Evolutionary conservation across 2,797 vertebrate genomes (phyloP).

Genomic region (Xenopus petersii): DNA sequence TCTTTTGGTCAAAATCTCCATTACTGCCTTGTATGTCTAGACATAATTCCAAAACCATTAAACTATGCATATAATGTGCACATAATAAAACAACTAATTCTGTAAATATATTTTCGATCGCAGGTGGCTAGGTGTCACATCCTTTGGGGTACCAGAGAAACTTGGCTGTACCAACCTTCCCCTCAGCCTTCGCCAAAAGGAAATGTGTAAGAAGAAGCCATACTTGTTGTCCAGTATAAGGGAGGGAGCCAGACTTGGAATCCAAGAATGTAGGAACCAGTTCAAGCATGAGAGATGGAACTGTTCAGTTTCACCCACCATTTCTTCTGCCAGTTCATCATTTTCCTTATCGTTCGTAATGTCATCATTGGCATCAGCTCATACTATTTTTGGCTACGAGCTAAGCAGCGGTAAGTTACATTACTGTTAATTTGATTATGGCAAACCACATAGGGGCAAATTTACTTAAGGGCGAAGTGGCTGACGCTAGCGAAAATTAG

Average conservation of each 20-base stretch:
- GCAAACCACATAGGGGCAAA: no score
- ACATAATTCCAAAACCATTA: no score
- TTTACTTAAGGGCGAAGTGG: no score
- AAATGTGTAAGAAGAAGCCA: conserved; percentile 80
- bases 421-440: not conserved
- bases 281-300: conserved; percentile 92
- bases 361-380: conserved; percentile 46
- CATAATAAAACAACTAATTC: not conserved
- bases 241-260: conserved; percentile 83
- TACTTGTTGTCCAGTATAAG: conserved; percentile 80
- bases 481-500: no score
- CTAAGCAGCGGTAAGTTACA: conserved; percentile 80
- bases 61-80: no score
- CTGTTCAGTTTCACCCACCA: conserved; percentile 71
- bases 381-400: conserved; percentile 75
- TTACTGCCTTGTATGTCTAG: no score
- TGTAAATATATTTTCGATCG: conserved; percentile 40
- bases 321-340: conserved; percentile 56
- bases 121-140: conserved; percentile 86
- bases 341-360: conserved; percentile 45
- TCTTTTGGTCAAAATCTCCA: no score
- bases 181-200: conserved; percentile 77
- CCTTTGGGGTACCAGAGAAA: conserved; percentile 75
- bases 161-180: conserved; percentile 73
- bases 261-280: conserved; percentile 85